Percentiles rank a stretch among this genome's conserved stretches.
These are phyloP conservation scores for Ptychobarbus kaznakovi DNA, from an alignment of 2,797 vertebrate genomes.

Conservation along the genomic window DNA sequence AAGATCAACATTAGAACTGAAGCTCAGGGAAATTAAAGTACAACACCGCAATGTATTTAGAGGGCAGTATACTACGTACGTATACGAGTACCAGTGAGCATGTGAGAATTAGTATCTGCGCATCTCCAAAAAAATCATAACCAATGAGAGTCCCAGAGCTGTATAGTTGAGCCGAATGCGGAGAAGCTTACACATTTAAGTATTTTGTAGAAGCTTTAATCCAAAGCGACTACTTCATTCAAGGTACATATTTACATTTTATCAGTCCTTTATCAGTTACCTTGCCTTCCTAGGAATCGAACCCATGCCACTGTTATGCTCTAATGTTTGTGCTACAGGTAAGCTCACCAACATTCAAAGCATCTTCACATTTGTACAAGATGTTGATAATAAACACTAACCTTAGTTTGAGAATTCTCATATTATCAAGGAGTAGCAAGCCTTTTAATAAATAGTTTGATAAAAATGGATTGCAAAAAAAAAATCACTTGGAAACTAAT, in stretches of 20 bases:
- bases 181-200: background rate
- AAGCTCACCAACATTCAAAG: background rate
- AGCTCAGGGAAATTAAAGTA: conserved; percentile 24
- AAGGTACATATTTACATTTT: background rate
- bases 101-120: background rate
- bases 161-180: background rate
- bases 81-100: conserved; percentile 26
- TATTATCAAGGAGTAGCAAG: background rate
- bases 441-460: conserved; percentile 49
- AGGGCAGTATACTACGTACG: conserved; percentile 23
- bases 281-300: background rate
- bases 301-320: background rate
- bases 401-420: background rate
- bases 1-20: conserved; percentile 30
- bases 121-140: background rate
- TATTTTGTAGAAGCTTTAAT: background rate
- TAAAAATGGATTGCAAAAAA: conserved; percentile 54
- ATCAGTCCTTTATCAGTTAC: background rate
- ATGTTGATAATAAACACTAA: background rate
- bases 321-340: background rate
- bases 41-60: conserved; percentile 27
- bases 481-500: conserved; percentile 36
- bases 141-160: background rate
- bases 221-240: background rate
- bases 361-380: background rate